Base-by-base conservation (phyloP, 1,140 invertebrate genomes). In the Dinoponera quadriceps region DNA sequence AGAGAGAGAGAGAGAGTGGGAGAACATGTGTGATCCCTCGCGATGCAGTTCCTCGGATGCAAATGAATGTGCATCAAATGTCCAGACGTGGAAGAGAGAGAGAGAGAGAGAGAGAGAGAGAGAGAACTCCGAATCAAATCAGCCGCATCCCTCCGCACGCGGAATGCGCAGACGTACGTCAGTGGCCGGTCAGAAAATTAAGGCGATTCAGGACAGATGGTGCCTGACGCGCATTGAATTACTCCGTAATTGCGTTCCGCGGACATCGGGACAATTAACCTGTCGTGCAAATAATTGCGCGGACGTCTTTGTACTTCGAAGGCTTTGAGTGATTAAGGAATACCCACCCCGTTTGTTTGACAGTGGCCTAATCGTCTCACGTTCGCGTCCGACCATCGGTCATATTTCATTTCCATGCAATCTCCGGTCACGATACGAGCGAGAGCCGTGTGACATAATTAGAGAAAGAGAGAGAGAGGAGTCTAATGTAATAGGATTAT, bases 181-280 rank as follows among this genome's bases (percentile, higher is more conserved):
- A 75, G 9, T 69, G 16, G 49, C 11, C 55, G 66, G 62, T 60
- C 85, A 63, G 86, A 80, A 87, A 71, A 87, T 87, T 68, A 77
- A 84, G 68, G 55, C 81, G 80, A 87, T 80, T 87, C 73, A 81
- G 69, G 22, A 72, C 55, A 54, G 44, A 14, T 49, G 68, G 54
- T n/a, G 22, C 25, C 54, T 78, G 85, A 78, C 80, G 72, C 65
- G 29, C 73, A 82, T 83, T 54, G 57, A 68, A 83, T 87, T 83
- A 85, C n/a, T 2, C n/a, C 0, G 27, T 87, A 87, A 87, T 87
- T 63, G 55, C 62, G 14, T 80, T 84, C 71, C 59, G 49, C 13
- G 29, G 29, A 54, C 60, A 22, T 29, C 57, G 7, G 16, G 51
- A 66, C 25, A 63, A 72, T 65, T 82, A 55, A 63, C 55, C 20